These are phyloP conservation scores for Chelidonichthys spinosus DNA, from an alignment of 2,797 vertebrate genomes.

Conservation along the genomic window DNA sequence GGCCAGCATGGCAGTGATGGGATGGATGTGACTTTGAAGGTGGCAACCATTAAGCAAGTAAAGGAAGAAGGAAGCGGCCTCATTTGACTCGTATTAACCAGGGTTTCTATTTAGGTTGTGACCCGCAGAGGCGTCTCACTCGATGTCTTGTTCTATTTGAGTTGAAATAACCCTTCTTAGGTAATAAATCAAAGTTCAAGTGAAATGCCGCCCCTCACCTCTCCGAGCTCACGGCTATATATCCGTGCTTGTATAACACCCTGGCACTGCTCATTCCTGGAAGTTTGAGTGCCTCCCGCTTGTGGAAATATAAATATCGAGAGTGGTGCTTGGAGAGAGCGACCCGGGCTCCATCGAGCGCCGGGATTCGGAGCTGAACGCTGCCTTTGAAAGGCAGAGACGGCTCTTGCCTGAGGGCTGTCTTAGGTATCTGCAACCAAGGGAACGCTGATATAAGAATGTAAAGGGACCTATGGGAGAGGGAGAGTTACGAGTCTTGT, in stretches of 20 bases:
- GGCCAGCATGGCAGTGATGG: background rate
- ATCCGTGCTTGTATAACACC: constrained; percentile 72
- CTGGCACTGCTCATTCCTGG: constrained; percentile 67
- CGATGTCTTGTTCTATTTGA: constrained; percentile 62
- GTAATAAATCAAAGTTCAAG: constrained; percentile 71
- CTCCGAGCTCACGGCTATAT: constrained; percentile 52
- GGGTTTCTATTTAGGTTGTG: constrained; percentile 46
- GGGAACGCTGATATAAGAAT: constrained; percentile 63
- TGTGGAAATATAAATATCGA: constrained; percentile 79
- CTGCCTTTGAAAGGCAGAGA: constrained; percentile 67
- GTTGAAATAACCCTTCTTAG: constrained; percentile 65
- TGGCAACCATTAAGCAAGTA: background rate
- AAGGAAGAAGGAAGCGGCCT: constrained; percentile 4
- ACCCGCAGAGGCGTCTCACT: constrained; percentile 62
- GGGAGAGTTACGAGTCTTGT: constrained; percentile 60
- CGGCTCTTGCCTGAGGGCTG: constrained; percentile 67
- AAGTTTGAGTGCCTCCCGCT: constrained; percentile 70
- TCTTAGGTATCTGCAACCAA: constrained; percentile 64
- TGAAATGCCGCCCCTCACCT: constrained; percentile 56
- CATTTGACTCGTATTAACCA: constrained; percentile 44
- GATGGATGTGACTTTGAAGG: background rate
- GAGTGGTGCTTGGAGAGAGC: constrained; percentile 71
- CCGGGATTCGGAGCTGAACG: constrained; percentile 44
- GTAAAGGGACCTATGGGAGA: constrained; percentile 77
- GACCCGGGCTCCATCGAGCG: constrained; percentile 63